Evolutionary conservation across 2,797 vertebrate genomes (phyloP).

Genomic region (Poecilia wingei): DNA sequence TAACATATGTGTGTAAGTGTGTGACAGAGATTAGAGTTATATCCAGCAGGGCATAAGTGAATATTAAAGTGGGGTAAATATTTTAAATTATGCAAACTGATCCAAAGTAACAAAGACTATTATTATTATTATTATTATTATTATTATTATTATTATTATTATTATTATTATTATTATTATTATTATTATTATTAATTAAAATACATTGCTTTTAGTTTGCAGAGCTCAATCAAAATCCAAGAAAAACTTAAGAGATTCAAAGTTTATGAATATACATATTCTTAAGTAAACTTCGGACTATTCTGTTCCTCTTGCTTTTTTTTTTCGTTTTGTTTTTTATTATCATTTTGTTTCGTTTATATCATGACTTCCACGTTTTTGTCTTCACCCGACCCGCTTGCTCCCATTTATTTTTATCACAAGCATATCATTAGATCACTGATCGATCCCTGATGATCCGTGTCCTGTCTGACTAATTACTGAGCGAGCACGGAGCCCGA

Average conservation of each 20-base stretch:
- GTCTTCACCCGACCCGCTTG: background rate
- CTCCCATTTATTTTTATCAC: slow-evolving; percentile 36
- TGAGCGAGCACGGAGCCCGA: slow-evolving; percentile 44
- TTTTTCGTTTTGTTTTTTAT: too few relatives aligned
- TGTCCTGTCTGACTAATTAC: slow-evolving; percentile 59
- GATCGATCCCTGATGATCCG: slow-evolving; percentile 52
- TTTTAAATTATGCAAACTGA: background rate
- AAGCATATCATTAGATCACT: slow-evolving; percentile 32
- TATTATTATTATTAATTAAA: background rate
- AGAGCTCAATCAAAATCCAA: background rate
- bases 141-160: slow-evolving; percentile 1
- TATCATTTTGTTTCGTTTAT: background rate
- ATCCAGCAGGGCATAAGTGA: background rate
- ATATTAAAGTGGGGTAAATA: background rate
- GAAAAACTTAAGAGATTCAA: background rate
- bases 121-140: background rate
- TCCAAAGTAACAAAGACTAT: background rate
- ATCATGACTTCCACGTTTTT: background rate
- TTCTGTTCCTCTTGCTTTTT: background rate
- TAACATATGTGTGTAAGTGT: background rate
- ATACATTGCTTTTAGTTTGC: background rate
- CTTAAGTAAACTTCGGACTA: background rate
- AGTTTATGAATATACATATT: background rate
- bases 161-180: background rate
- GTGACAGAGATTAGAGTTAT: background rate